These are phyloP conservation scores for Notodonta ziczac DNA, from an alignment of 2,888 invertebrate genomes.

Conservation along the genomic window DNA sequence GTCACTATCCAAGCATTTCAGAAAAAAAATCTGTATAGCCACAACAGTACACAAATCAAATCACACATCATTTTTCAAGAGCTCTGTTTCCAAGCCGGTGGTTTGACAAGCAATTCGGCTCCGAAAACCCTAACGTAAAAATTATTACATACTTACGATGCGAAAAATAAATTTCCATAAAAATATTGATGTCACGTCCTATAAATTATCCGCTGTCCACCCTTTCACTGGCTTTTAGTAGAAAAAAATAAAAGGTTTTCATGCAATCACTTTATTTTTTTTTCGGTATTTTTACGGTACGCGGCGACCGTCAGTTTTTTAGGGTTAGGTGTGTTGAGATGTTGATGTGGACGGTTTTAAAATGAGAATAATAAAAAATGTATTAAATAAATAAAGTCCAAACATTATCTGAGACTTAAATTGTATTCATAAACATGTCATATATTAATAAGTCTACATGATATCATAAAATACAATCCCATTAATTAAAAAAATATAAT, in stretches of 20 bases:
- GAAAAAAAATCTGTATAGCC: background rate
- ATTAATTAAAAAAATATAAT: too few relatives aligned
- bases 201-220: constrained; percentile 2
- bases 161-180: background rate
- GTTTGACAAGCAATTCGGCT: background rate
- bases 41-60: constrained; percentile 3
- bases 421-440: too few relatives aligned
- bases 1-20: background rate
- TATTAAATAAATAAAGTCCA: too few relatives aligned
- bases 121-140: background rate
- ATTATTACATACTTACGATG: constrained; percentile 3
- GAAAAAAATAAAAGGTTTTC: background rate
- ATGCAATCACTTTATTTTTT: background rate
- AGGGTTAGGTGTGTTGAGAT: background rate
- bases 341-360: too few relatives aligned
- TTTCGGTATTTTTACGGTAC: background rate
- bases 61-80: background rate
- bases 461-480: too few relatives aligned
- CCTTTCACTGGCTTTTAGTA: background rate
- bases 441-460: too few relatives aligned
- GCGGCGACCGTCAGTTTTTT: background rate
- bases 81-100: background rate
- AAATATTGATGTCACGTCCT: background rate
- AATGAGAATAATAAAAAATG: too few relatives aligned
- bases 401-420: too few relatives aligned